Evolutionary conservation across 2,113 vertebrate species (phyloP), one percentile per base, ranked within the genome.

Genomic region (Todiramphus chloris): DNA sequence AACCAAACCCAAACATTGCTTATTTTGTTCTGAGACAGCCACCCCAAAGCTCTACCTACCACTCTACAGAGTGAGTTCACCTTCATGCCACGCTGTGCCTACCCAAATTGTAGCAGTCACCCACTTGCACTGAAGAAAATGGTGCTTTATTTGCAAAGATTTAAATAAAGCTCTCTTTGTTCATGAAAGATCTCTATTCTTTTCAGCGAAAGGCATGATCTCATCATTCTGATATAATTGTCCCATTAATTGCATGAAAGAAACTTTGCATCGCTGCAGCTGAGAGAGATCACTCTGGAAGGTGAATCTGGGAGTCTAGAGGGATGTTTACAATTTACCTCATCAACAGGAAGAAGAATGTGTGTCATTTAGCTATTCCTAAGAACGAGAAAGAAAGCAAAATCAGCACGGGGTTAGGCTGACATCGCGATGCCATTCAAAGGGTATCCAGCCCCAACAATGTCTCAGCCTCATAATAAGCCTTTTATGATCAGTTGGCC

Each of bases 201-300:
- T 96, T 85, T 82, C 89, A 90, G 91, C 69, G 93, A 80, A 95
- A 94, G 69, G 81, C 94, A 96, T 96, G 96, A 96, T 94, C 95
- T 96, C 96, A 96, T 92, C 92, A 95, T 92, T 94, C 95, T 93
- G 81, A 94, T 94, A 94, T 87, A 97, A 96, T 62, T 92, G 83
- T 96, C 81, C 92, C 91, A 87, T 95, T 96, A 95, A 94, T 69
- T 85, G 87, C 19, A 3, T 69, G 77, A 94, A 90, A 93, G 95
- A 86, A 94, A 82, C 69, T 87, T 83, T 85, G 60, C 92, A 87
- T 58, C 68, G 80, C 92, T 69, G 53, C 73, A 90, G 86, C 77
- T 87, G 70, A 88, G 68, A 82, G 27, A 66, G 74, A 89, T 87
- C 74, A 20, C 28, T 80, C 79, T 33, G 53, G 70, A 89, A 97